Base-by-base conservation (phyloP, 2,797 vertebrate genomes). In the Neopelma chrysocephalum region DNA sequence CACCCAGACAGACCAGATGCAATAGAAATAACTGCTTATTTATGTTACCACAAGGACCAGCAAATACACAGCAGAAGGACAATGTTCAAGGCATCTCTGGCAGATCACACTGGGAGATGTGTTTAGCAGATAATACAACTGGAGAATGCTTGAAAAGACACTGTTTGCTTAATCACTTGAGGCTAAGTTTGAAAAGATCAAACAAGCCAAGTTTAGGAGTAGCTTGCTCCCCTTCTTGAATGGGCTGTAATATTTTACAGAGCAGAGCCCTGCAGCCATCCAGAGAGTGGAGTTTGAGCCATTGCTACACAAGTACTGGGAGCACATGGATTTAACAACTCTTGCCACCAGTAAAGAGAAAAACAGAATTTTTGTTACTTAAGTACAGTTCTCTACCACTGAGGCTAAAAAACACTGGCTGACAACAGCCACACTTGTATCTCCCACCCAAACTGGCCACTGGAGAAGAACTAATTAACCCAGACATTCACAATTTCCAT, bases 221-320 rank as follows among this genome's bases (percentile, higher is more conserved):
- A 89, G 83, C 70, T 94, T 56, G 34, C 23, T 87, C 69, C 76
- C 62, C 69, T 86, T 43, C 47, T 96, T 93, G 92, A 91, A 93
- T 15, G 62, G 66, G 48, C 89, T 90, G 42, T 91, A 95, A 94
- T 64, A 20, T 88, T 96, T 96, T 89, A 89, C 77, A 84, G 93
- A 10, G 51, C 85, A 87, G 84, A 93, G 70, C 91, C 82, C 93
- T 82, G 62, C 73, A 96, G 93, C 85, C 76, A 26, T 23, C 38
- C 54, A 76, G 70, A 64, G 27, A 22, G 31, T 66, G 47, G 38
- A 71, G 82, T 90, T 42, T 61, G 85, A 95, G 87, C 80, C 73
- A 87, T 70, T 43, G 4, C 85, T n/a, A 10, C 3, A 3, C 14
- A 5, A 83, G 53, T 4, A 16, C 65, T 69, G 31, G 2, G 18